Percentiles rank a stretch among this genome's conserved stretches.
Conservation (phyloP, 2,797 vertebrate genomes). For the Babyrousa celebensis region DNA sequence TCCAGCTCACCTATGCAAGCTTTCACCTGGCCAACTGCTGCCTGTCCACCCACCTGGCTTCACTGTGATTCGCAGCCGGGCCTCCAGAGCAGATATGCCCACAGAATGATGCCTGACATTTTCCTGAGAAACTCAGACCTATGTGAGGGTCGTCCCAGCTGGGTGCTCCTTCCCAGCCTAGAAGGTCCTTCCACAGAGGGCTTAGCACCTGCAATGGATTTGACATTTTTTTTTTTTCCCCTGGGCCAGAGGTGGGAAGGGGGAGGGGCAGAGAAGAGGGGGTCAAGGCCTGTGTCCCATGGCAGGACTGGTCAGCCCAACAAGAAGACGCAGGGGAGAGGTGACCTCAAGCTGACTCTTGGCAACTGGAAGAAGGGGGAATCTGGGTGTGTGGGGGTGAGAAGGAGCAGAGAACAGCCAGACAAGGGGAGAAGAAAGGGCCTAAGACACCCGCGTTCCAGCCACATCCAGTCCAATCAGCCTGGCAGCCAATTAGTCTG, state of each 20-base stretch:
- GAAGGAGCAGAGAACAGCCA: neutral
- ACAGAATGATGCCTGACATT: rapidly evolving
- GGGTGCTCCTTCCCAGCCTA: neutral
- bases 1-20: neutral
- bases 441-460: constrained; percentile 10
- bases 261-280: neutral
- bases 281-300: neutral
- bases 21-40: neutral
- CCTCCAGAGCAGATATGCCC: neutral
- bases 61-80: neutral
- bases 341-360: constrained; percentile 33
- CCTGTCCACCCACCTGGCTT: neutral
- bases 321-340: neutral
- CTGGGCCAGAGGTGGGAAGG: neutral
- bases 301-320: no score
- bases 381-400: neutral
- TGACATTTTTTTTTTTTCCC: neutral
- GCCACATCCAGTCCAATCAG: constrained; percentile 80
- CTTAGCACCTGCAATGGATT: neutral
- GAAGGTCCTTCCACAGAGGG: neutral
- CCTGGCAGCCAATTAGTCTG: constrained; percentile 87
- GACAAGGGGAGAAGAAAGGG: constrained; percentile 11
- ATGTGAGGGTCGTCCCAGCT: neutral
- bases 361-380: neutral
- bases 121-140: neutral